Base-by-base conservation (phyloP, 1,140 invertebrate genomes). In the Cyclargus thomasi region DNA sequence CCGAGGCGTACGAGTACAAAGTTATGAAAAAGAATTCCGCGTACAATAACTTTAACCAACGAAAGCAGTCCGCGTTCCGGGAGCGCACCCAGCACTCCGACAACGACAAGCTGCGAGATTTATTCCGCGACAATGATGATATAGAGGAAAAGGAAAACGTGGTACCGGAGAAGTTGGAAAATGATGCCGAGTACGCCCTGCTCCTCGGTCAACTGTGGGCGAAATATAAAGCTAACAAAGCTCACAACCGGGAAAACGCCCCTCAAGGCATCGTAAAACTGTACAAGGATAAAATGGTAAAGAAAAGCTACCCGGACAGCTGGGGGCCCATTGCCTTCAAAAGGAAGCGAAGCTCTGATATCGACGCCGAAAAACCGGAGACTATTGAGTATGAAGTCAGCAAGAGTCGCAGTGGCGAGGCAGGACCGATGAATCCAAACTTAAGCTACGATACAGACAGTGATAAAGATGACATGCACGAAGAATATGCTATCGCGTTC, bases 201-300 rank as follows among this genome's bases (percentile, higher is more conserved):
- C 82, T 93, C 17, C 75, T 93, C 64, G 88, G 91, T 62, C 88
- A 93, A 68, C 82, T 93, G 35, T 94, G 92, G 92, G 91, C 93
- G 39, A 93, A 93, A 80, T 93, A 93, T 72, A 91, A 92, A 78
- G 90, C 92, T 70, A 91, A 92, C 70, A 90, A 85, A 65, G 75
- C 55, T 21, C 83, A 83, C 23, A 79, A 81, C 64, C 29, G 68
- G 10, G 83, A 86, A 3, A 75, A 73, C 67, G 72, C 76, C 11
- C 81, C 88, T 8, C 82, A 88, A 79, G 89, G 88, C 23, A 75
- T 90, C 18, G 79, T 88, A 0, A 88, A 88, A 70, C 70, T 88
- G 23, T 90, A 87, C 59, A 90, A 91, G 71, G 87, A 91, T 62
- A 89, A 89, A 79, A 80, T 83, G 63, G 88, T 91, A 16, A 90